These are phyloP conservation scores for Caenorhabditis elegans DNA, from an alignment of 1,140 invertebrate genomes.

Conservation along the genomic window DNA sequence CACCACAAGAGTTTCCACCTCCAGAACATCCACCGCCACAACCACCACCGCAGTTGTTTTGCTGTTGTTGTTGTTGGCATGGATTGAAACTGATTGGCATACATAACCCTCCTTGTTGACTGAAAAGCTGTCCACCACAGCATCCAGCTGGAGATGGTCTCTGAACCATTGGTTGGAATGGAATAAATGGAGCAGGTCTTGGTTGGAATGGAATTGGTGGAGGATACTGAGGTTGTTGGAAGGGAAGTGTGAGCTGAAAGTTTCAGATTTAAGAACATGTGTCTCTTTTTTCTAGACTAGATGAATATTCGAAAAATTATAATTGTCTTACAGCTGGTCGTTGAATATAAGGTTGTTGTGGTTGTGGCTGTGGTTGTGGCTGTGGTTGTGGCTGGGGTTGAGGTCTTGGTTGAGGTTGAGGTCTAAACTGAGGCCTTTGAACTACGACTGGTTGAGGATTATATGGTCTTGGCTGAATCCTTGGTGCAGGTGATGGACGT, in stretches of 20 bases:
- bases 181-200: background rate
- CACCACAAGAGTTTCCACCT: background rate
- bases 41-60: conserved; percentile 2
- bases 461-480: conserved; percentile 3
- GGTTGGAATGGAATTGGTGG: background rate
- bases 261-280: too few relatives aligned
- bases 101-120: background rate
- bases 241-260: conserved; percentile 12
- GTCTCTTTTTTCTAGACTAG: background rate
- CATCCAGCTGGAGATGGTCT: conserved; percentile 10
- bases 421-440: background rate
- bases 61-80: conserved; percentile 15
- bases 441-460: background rate
- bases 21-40: background rate
- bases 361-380: too few relatives aligned
- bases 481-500: conserved; percentile 1
- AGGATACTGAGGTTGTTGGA: conserved; percentile 4
- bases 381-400: background rate
- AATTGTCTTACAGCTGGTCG: background rate
- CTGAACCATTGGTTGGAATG: background rate
- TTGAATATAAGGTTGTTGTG: background rate
- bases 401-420: background rate
- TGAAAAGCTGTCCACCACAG: conserved; percentile 25
- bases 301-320: background rate
- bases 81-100: conserved; percentile 31